Evolutionary conservation across 2,797 vertebrate species (phyloP).

Genomic region (Thaleichthys pacificus): DNA sequence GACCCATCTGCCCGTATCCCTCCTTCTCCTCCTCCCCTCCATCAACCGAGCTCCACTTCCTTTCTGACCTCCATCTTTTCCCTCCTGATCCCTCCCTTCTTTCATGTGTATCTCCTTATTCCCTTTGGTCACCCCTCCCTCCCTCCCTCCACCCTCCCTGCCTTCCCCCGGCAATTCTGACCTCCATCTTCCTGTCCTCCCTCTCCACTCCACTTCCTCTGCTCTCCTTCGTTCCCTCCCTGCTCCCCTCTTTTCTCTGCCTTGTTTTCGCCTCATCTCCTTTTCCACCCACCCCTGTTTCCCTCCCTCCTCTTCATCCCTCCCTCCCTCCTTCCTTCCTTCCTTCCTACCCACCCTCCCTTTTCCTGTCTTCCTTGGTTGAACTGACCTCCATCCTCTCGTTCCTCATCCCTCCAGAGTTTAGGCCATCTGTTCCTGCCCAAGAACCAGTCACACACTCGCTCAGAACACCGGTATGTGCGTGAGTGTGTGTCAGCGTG

Average conservation of each 20-base stretch:
- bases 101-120: too few relatives aligned
- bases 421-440: conserved; percentile 73
- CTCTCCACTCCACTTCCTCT: not conserved
- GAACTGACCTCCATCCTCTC: conserved; percentile 69
- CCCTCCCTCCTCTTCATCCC: not conserved
- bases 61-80: conserved; percentile 15
- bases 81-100: conserved; percentile 1
- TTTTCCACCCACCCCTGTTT: conserved; percentile 16
- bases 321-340: not conserved
- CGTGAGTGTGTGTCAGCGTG: conserved; percentile 9
- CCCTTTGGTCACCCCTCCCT: conserved; percentile 1
- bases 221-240: conserved; percentile 25
- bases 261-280: conserved; percentile 51
- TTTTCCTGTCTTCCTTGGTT: conserved; percentile 38
- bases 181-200: conserved; percentile 25
- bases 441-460: conserved; percentile 52
- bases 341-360: conserved; percentile 42
- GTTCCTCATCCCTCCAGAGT: conserved; percentile 73
- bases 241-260: not conserved
- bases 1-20: too few relatives aligned
- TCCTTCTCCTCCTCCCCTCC: not conserved
- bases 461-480: conserved; percentile 14
- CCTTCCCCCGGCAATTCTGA: conserved; percentile 14
- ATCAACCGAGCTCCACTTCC: not conserved
- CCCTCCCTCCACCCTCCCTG: conserved; percentile 9